A percentile compares a stretch with the other conserved stretches of the same genome.
Evolutionary conservation across 2,113 vertebrate genomes (phyloP).

Genomic region (Mola mola): DNA sequence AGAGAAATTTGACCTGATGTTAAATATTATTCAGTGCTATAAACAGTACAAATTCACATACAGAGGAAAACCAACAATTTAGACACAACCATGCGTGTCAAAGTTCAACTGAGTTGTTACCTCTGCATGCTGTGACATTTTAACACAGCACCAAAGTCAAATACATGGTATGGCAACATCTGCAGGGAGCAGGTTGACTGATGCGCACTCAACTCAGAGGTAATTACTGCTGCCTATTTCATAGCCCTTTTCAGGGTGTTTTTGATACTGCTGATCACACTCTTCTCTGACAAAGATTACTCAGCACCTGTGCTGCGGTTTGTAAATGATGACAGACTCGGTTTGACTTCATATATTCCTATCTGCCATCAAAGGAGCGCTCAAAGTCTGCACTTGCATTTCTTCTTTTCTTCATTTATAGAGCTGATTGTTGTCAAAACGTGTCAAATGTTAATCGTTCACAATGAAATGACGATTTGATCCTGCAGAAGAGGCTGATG

Average conservation of each 20-base stretch:
- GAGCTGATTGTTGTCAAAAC: slow-evolving; percentile 28
- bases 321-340: slow-evolving; percentile 42
- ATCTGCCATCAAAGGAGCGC: slow-evolving; percentile 36
- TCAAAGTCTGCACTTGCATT: slow-evolving; percentile 1
- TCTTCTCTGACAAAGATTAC: slow-evolving; percentile 49
- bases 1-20: neutral
- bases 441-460: slow-evolving; percentile 31
- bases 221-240: slow-evolving; percentile 54
- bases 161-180: slow-evolving; percentile 7
- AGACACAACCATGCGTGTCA: neutral
- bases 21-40: neutral
- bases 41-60: neutral
- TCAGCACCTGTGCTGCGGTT: slow-evolving; percentile 21
- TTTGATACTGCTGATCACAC: slow-evolving; percentile 49
- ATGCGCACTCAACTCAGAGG: slow-evolving; percentile 27
- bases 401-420: slow-evolving; percentile 15
- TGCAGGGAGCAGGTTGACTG: slow-evolving; percentile 9
- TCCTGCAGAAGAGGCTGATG: slow-evolving; percentile 28
- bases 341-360: slow-evolving; percentile 44
- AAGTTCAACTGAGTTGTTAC: slow-evolving; percentile 12
- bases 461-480: neutral
- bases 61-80: neutral
- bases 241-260: slow-evolving; percentile 46
- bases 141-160: neutral
- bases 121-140: neutral